Conservation (phyloP, 2,797 vertebrate species). For the Ara ararauna region DNA sequence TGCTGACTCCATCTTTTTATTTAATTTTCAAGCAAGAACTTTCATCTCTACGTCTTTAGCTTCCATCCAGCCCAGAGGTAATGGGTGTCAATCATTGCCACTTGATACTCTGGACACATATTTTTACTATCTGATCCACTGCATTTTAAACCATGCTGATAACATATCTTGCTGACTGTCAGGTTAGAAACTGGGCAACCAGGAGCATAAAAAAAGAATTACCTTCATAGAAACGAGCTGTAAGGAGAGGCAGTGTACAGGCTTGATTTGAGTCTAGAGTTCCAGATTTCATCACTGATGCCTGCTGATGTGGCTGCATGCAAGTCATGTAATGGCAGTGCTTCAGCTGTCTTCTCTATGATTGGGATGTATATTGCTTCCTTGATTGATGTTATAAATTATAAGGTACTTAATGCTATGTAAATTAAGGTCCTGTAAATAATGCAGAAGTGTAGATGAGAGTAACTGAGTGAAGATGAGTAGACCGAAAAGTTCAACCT, state of each 20-base stretch:
- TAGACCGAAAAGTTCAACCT: neutral
- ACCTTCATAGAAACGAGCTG: neutral
- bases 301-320: neutral
- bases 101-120: neutral
- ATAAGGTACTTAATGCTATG: neutral
- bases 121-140: neutral
- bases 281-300: neutral
- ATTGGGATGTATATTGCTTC: neutral
- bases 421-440: conserved; percentile 36
- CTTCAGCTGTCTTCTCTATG: neutral
- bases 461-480: neutral
- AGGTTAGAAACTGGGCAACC: neutral
- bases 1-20: neutral
- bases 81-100: neutral
- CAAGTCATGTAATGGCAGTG: neutral
- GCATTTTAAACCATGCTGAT: neutral
- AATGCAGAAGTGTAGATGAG: neutral
- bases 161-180: neutral
- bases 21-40: neutral
- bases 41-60: neutral
- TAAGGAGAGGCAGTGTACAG: neutral
- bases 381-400: neutral
- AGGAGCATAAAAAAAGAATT: neutral
- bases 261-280: neutral
- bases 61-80: neutral